Base-by-base conservation (phyloP, 1,140 invertebrate species). In the Ridgeia piscesae region DNA sequence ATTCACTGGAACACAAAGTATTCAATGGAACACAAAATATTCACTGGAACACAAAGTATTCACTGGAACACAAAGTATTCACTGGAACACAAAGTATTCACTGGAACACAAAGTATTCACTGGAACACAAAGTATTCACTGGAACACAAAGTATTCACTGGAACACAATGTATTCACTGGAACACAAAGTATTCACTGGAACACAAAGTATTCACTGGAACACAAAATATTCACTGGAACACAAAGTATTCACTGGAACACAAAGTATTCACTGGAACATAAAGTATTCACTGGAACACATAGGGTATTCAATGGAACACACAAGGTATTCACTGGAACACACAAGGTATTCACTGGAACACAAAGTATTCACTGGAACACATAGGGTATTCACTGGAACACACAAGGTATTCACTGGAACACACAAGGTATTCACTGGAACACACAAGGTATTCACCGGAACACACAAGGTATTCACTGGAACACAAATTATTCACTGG, bases 401-500 rank as follows among this genome's bases (percentile, higher is more conserved):
- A n/a, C n/a, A n/a, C n/a, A n/a, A n/a, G n/a, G n/a, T n/a, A n/a
- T n/a, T n/a, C 90, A 77, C 58, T 77, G 58, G 11, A 77, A 77
- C 58, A 77, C 91, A 33, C n/a, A n/a, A 92, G 91, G 92, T 9
- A 92, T 31, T 17, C 34, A 90, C 21, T 35, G 35, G 58, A 77
- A 77, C 11, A 77, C 58, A 77, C 11, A 21, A 21, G n/a, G n/a
- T n/a, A n/a, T n/a, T n/a, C 90, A 77, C 58, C 27, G 58, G 11
- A 77, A 77, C 58, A 77, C 91, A 33, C n/a, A n/a, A 92, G 91
- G 92, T 9, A 92, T 31, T 17, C 34, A 90, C 21, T 35, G 35
- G 58, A 77, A 77, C 11, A 77, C 58, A 77, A 21, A 21, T 4
- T n/a, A n/a, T n/a, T n/a, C 90, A 77, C 58, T 77, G 58, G 11